phyloP scores from a whole-genome alignment of 2,113 vertebrate species.

The Oreochromis aureus region DNA sequence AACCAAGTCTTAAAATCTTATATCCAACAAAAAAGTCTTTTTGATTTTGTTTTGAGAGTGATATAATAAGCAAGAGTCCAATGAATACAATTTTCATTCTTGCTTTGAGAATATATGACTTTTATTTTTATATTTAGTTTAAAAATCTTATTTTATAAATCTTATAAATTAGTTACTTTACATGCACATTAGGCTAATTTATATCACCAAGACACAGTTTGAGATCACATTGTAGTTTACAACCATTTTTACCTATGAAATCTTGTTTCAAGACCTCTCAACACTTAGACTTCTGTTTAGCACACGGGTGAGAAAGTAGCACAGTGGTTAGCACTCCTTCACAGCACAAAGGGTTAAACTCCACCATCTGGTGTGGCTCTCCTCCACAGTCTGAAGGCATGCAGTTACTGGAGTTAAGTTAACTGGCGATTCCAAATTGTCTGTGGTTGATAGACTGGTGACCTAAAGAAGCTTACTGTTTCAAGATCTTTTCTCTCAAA shows the following conservation, averaged over 20 bases:
- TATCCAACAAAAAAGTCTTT: fast-evolving
- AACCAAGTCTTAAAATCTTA: background rate
- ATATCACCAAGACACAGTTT: background rate
- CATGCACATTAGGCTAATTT: fast-evolving
- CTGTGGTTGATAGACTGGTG: background rate
- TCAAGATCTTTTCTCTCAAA: background rate
- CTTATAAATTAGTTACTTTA: background rate
- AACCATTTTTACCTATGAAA: background rate
- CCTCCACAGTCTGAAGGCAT: background rate
- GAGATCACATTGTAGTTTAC: background rate
- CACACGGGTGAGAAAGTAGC: background rate
- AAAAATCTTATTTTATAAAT: background rate
- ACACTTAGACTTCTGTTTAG: background rate
- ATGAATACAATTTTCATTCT: background rate
- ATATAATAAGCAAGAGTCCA: background rate
- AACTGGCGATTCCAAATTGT: fast-evolving
- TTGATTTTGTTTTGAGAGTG: background rate
- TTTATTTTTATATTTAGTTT: background rate
- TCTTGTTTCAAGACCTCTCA: background rate
- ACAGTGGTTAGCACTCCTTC: background rate
- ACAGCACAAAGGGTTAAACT: background rate
- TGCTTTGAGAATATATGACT: background rate
- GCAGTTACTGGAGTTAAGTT: background rate
- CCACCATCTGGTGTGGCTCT: background rate
- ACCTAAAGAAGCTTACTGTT: background rate